Percentiles rank a stretch among this genome's conserved stretches.
These are phyloP conservation scores for Platysteira castanea DNA, from an alignment of 2,113 vertebrate species.

Conservation along the genomic window DNA sequence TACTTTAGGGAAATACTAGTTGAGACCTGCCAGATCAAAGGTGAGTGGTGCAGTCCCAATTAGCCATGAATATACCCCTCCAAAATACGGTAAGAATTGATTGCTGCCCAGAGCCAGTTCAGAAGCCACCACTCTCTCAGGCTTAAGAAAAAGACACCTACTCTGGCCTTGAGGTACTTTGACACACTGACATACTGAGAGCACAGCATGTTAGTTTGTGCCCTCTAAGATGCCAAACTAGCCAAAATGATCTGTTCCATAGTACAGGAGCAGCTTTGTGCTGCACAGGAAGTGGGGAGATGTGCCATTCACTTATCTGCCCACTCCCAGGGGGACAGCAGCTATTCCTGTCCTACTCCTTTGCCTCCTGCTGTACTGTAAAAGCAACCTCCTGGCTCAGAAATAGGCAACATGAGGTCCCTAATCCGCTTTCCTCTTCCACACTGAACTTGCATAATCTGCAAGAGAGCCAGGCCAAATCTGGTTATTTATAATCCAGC, in stretches of 20 bases:
- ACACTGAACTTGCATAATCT: background rate
- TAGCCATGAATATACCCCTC: background rate
- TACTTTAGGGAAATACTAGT: background rate
- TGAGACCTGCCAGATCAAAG: background rate
- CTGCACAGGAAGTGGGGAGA: no score
- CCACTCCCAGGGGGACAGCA: no score
- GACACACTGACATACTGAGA: background rate
- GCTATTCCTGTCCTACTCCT: background rate
- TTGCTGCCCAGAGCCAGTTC: background rate
- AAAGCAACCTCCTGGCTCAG: background rate
- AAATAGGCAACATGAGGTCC: background rate
- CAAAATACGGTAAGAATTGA: background rate
- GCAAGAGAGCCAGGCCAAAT: background rate
- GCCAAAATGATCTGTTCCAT: background rate
- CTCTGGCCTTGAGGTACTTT: background rate
- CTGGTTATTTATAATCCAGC: conserved; percentile 8
- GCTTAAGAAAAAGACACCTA: background rate
- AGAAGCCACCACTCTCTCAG: background rate
- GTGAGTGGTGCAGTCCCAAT: background rate
- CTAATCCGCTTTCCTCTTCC: background rate
- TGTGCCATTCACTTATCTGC: background rate
- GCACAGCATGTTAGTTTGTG: background rate
- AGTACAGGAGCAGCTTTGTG: background rate
- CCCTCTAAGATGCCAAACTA: background rate
- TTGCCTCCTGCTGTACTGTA: background rate